Conservation (phyloP, 2,888 invertebrate species). For the Agrochola macilenta region DNA sequence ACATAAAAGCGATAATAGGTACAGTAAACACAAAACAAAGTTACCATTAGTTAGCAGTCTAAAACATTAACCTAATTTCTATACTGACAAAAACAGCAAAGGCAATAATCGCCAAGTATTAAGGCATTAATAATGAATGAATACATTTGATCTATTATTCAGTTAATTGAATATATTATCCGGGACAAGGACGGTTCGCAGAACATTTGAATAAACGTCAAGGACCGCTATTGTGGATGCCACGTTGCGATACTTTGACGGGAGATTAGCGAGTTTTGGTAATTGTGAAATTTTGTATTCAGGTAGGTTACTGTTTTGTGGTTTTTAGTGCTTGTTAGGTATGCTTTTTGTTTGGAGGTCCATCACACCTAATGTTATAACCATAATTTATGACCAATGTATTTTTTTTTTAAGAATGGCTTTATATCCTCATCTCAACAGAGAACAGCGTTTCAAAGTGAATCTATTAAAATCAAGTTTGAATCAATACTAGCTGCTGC, state of each 20-base stretch:
- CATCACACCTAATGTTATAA: too few species aligned
- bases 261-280: background rate
- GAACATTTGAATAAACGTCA: slow-evolving; percentile 69
- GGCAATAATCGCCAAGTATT: slow-evolving; percentile 41
- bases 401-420: too few species aligned
- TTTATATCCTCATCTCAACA: too few species aligned
- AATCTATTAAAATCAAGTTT: too few species aligned
- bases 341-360: background rate
- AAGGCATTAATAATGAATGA: slow-evolving; percentile 52
- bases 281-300: background rate
- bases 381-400: too few species aligned
- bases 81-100: slow-evolving; percentile 18
- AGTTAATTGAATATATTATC: slow-evolving; percentile 67
- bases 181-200: slow-evolving; percentile 46
- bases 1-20: background rate
- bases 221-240: slow-evolving; percentile 29
- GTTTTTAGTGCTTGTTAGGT: background rate
- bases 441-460: too few species aligned
- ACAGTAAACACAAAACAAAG: background rate
- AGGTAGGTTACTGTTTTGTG: background rate
- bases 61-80: slow-evolving; percentile 16
- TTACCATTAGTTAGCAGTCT: background rate
- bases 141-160: slow-evolving; percentile 61
- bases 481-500: too few species aligned
- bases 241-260: slow-evolving; percentile 24